These are phyloP conservation scores for Zingel zingel DNA, from an alignment of 2,113 vertebrate species.

Conservation along the genomic window DNA sequence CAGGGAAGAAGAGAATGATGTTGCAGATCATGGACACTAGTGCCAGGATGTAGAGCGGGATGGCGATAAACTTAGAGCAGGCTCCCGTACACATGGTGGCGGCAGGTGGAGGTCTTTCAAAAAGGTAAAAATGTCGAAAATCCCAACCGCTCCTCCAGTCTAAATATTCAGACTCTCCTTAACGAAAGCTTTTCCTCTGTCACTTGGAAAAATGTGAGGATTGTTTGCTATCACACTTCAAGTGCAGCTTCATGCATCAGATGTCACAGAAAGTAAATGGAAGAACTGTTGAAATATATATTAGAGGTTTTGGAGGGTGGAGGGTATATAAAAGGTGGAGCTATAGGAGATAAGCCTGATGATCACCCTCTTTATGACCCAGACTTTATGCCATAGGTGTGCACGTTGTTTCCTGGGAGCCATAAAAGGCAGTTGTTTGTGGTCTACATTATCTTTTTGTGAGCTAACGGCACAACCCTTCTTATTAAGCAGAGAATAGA, in stretches of 20 bases:
- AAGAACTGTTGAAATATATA: conserved; percentile 9
- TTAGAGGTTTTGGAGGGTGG: not conserved
- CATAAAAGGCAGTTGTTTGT: not conserved
- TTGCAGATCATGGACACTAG: conserved; percentile 78
- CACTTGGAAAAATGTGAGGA: not conserved
- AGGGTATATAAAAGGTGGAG: conserved; percentile 24
- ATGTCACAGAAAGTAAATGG: not conserved
- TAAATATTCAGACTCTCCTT: not conserved
- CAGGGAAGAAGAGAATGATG: conserved; percentile 81
- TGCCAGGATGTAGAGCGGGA: conserved; percentile 74
- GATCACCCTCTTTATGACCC: conserved; percentile 11
- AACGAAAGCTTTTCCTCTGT: too few species aligned
- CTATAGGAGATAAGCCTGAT: conserved; percentile 9
- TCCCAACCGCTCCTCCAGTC: not conserved
- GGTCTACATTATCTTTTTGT: not conserved
- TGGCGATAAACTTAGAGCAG: conserved; percentile 78
- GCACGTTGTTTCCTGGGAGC: conserved; percentile 1
- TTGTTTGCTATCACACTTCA: not conserved
- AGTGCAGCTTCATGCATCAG: not conserved
- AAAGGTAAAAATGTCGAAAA: not conserved
- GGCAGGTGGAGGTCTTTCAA: not conserved
- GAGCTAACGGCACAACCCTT: not conserved
- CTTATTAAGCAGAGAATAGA: not conserved
- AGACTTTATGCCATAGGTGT: not conserved
- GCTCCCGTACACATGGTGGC: conserved; percentile 80